Percentiles rank a stretch among this genome's conserved stretches.
phyloP scores from a whole-genome alignment of 2,888 invertebrate species.

The Eledone cirrhosa region DNA sequence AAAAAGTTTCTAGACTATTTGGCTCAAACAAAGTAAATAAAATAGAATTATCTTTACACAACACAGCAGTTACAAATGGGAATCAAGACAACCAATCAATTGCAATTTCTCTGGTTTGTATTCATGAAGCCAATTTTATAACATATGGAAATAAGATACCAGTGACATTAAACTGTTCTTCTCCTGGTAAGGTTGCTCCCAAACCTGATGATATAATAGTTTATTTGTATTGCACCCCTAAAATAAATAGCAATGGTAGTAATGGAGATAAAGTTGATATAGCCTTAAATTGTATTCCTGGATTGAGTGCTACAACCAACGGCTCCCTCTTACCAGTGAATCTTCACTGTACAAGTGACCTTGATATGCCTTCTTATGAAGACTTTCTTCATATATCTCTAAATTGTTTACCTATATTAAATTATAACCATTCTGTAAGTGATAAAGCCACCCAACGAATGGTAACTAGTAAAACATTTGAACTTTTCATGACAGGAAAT shows the following conservation, averaged over 20 bases:
- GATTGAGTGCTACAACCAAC: background rate
- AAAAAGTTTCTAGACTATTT: background rate
- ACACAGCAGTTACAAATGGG: background rate
- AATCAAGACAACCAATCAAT: background rate
- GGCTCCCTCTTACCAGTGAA: constrained; percentile 7
- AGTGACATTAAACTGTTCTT: constrained; percentile 11
- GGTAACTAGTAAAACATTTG: constrained; percentile 7
- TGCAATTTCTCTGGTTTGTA: constrained; percentile 15
- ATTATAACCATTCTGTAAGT: background rate
- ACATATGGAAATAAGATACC: background rate
- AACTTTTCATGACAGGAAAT: background rate
- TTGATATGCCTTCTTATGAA: background rate
- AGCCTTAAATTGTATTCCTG: constrained; percentile 10
- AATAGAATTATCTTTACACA: constrained; percentile 13
- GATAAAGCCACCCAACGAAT: background rate
- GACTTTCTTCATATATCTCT: constrained; percentile 12
- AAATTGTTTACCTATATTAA: constrained; percentile 14
- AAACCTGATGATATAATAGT: constrained; percentile 14
- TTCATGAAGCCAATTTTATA: constrained; percentile 19
- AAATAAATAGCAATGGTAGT: background rate
- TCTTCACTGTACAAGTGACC: constrained; percentile 20
- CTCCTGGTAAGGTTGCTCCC: constrained; percentile 16
- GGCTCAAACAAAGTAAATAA: constrained; percentile 13
- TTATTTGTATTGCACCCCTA: constrained; percentile 1
- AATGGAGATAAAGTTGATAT: background rate